Percentiles rank a stretch among this genome's conserved stretches.
These are phyloP conservation scores for Drosophila meridiana DNA, from an alignment of 2,888 invertebrate genomes.

Conservation along the genomic window DNA sequence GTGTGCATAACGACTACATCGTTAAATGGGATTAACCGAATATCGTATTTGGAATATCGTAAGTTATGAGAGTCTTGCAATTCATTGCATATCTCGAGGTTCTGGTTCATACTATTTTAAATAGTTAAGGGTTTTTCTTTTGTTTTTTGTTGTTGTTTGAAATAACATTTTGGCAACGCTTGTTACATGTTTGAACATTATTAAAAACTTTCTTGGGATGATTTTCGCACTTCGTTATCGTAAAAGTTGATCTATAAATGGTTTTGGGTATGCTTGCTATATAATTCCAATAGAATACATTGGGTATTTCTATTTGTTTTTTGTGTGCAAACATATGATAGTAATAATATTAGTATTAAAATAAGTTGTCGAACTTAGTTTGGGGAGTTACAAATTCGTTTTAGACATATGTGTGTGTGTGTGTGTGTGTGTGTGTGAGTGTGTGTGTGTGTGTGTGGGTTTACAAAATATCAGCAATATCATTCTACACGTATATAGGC, in stretches of 20 bases:
- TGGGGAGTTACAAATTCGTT: conserved; percentile 69
- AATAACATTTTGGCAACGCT: conserved; percentile 78
- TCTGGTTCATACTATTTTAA: conserved; percentile 61
- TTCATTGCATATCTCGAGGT: conserved; percentile 52
- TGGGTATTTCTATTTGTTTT: conserved; percentile 7
- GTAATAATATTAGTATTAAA: conserved; percentile 6
- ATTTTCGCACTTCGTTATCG: conserved; percentile 66
- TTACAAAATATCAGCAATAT: conserved; percentile 48
- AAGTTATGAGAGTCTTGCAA: conserved; percentile 42
- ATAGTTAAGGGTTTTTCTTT: conserved; percentile 49
- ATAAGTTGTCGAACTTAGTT: conserved; percentile 36
- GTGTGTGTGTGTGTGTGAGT: conserved; percentile 32
- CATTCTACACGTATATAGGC: conserved; percentile 33
- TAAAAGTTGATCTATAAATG: conserved; percentile 18
- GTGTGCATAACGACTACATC: conserved; percentile 20
- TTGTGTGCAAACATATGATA: conserved; percentile 4
- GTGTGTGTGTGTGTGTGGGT: conserved; percentile 39
- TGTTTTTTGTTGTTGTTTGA: conserved; percentile 56
- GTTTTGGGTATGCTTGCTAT: conserved; percentile 25
- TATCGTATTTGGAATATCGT: conserved; percentile 60
- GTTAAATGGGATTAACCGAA: conserved; percentile 36
- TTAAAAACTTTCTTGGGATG: conserved; percentile 34
- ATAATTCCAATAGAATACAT: conserved; percentile 14
- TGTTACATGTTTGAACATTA: conserved; percentile 64
- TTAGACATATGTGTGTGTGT: conserved; percentile 39